These are phyloP conservation scores for Pseudochromis fuscus DNA, from an alignment of 2,797 vertebrate species.

Conservation along the genomic window DNA sequence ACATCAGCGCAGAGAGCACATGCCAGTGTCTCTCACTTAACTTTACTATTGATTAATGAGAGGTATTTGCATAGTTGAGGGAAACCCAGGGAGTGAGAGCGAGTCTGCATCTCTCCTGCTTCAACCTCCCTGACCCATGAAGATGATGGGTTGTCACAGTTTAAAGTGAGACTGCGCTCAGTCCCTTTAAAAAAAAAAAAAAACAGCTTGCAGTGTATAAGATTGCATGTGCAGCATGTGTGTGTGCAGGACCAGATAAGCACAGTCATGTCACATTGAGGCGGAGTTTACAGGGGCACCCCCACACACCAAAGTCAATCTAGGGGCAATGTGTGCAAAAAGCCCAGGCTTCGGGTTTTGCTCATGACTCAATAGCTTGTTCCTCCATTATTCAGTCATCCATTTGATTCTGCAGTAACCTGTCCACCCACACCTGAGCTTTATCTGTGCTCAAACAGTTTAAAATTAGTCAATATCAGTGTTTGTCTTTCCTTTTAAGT, in stretches of 20 bases:
- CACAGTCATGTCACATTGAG: conserved; percentile 6
- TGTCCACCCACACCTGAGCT: conserved; percentile 14
- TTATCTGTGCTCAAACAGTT: conserved; percentile 11
- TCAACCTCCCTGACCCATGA: not conserved
- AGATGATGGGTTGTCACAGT: too few species aligned
- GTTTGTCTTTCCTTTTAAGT: conserved; percentile 15
- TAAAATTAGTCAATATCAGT: not conserved
- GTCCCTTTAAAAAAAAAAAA: too few species aligned
- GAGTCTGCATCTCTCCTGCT: not conserved
- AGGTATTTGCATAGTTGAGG: not conserved
- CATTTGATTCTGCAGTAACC: conserved; percentile 22
- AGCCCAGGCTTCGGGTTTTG: conserved; percentile 5
- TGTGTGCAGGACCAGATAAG: conserved; percentile 66
- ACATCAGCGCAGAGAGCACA: conserved; percentile 42
- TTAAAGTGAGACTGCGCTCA: too few species aligned
- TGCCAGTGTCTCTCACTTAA: conserved; percentile 21
- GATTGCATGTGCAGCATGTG: conserved; percentile 24
- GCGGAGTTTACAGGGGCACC: conserved; percentile 38
- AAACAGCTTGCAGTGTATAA: conserved; percentile 25
- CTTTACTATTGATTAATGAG: conserved; percentile 4
- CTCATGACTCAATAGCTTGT: conserved; percentile 28
- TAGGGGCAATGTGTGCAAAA: not conserved
- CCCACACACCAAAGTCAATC: conserved; percentile 7
- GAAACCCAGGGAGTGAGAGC: not conserved
- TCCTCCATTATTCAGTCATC: conserved; percentile 36